Conservation (phyloP, 2,888 invertebrate genomes). For the Pinctada fucata region DNA sequence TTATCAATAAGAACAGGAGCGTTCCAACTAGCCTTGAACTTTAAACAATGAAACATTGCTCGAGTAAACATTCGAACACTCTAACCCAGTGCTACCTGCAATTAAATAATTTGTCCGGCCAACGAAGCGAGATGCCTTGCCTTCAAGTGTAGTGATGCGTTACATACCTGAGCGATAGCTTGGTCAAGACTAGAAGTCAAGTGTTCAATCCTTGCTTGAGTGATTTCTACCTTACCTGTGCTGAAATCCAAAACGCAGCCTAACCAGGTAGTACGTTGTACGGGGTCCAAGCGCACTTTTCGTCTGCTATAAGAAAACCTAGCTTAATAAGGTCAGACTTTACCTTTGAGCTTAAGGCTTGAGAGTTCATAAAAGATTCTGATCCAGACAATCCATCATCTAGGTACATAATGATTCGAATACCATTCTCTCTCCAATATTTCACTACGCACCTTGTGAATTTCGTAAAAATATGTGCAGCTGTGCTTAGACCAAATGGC, state of each 20-base stretch:
- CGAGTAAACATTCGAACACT: conserved; percentile 11
- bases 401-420: background rate
- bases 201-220: background rate
- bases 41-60: conserved; percentile 26
- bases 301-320: too few species aligned
- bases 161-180: background rate
- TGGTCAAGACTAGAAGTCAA: background rate
- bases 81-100: conserved; percentile 16
- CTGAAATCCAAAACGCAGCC: background rate
- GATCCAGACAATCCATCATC: background rate
- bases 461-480: background rate
- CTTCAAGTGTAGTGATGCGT: background rate
- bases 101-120: conserved; percentile 27
- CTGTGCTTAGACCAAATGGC: background rate
- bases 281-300: too few species aligned
- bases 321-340: background rate
- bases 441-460: background rate
- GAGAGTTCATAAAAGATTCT: background rate
- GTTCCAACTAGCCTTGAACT: conserved; percentile 22
- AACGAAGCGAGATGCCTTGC: conserved; percentile 16
- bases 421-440: background rate
- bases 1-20: conserved; percentile 2
- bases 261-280: background rate
- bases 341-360: background rate
- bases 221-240: conserved; percentile 28